Evolutionary conservation across 2,113 vertebrate species (phyloP), one percentile per base, ranked within the genome.

Genomic region (Bujurquina vittata): DNA sequence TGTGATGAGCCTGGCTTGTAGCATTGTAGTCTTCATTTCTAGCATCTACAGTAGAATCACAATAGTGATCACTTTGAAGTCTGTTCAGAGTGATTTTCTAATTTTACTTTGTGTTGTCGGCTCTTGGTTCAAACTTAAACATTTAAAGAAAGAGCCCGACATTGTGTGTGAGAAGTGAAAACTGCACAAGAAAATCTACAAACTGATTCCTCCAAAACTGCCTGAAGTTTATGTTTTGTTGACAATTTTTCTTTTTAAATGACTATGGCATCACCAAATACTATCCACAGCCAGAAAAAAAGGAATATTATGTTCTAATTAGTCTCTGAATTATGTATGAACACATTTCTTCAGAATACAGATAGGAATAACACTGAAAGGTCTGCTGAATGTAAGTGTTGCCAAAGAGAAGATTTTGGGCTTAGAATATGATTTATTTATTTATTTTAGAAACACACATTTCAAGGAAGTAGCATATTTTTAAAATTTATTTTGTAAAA

Each of bases 251-350:
- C 26, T 1, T 54, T 33, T 11, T 72, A 33, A n/a, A 52, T 31
- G 8, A 33, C 29, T 12, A n/a, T 72, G 46, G 26, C 31, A n/a
- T n/a, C 46, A 72, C 26, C 20, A 54, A 52, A 33, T n/a, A n/a
- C 10, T 33, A 72, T 52, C 52, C 46, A 31, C 40, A 54, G 67
- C 26, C 67, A 72, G 15, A 29, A 52, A 69, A 52, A 9, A 20
- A 52, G 26, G 18, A 33, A 72, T 72, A 72, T 54, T 72, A 72
- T 54, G 26, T 54, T 72, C 46, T 54, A 54, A 54, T 54, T 31
- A 72, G 46, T 31, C 52, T 11, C 67, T 72, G 67, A 72, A 72
- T 72, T 31, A 72, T 72, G 67, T 49, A 54, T 72, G 46, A 33
- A 54, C 26, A 72, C 67, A 33, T 54, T 9, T 0, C 52, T 52